Conservation (phyloP, 2,888 invertebrate genomes). For the Ormyrus labotus region DNA sequence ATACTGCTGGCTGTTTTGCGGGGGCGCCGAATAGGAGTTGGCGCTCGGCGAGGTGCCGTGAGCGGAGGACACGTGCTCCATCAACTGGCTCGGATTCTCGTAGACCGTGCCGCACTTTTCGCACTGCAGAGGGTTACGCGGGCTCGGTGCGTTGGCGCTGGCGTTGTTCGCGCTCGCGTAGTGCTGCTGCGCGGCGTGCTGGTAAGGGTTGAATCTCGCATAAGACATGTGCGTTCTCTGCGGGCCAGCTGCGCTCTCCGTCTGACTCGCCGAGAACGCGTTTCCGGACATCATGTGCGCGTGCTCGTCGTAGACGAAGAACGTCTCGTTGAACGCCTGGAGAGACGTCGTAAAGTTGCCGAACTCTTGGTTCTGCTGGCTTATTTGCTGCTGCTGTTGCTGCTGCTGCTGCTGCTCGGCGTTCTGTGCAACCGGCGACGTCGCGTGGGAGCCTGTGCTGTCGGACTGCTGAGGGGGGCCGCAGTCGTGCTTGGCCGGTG, state of each 20-base stretch:
- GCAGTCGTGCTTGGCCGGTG: slow-evolving; percentile 64
- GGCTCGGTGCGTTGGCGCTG: slow-evolving; percentile 79
- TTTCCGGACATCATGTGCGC: slow-evolving; percentile 71
- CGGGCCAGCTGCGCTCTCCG: too few species aligned
- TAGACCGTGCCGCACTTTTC: slow-evolving; percentile 90
- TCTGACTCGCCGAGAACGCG: not conserved
- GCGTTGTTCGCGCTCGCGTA: slow-evolving; percentile 71
- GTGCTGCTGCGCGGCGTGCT: slow-evolving; percentile 78
- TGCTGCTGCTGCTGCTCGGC: slow-evolving; percentile 67
- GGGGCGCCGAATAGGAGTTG: slow-evolving; percentile 64
- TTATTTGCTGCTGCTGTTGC: slow-evolving; percentile 49
- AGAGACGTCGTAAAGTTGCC: slow-evolving; percentile 62
- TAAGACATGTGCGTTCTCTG: slow-evolving; percentile 42
- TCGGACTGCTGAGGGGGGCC: slow-evolving; percentile 83
- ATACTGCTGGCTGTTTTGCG: slow-evolving; percentile 60
- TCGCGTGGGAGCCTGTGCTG: slow-evolving; percentile 78
- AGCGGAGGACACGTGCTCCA: slow-evolving; percentile 85
- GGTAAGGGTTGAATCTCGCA: slow-evolving; percentile 71
- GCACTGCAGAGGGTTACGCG: slow-evolving; percentile 83
- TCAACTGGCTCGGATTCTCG: slow-evolving; percentile 84
- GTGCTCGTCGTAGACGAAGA: slow-evolving; percentile 71
- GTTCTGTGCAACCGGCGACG: slow-evolving; percentile 75
- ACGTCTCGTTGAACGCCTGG: slow-evolving; percentile 65
- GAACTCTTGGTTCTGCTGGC: slow-evolving; percentile 46
- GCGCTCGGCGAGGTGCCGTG: slow-evolving; percentile 77